Evolutionary conservation across 2,888 invertebrate species (phyloP).

Genomic region (Drosophila macrospina): DNA sequence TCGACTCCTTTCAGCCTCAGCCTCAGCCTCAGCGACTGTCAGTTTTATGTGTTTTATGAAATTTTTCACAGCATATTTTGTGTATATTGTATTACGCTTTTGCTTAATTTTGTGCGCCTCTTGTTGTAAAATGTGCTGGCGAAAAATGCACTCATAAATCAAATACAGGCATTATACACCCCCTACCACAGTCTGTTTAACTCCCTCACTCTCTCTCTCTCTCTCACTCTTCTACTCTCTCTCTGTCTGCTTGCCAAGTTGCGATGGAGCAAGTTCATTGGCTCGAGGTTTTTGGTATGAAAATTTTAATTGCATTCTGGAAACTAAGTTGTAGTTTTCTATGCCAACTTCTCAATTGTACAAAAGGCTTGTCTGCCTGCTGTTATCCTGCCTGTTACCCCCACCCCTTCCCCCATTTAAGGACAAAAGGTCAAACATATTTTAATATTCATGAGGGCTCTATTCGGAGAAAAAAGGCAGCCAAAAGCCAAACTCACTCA

Average conservation of each 20-base stretch:
- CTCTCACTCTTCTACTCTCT: neutral
- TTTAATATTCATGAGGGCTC: constrained; percentile 66
- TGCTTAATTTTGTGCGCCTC: constrained; percentile 71
- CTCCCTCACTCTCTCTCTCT: neutral
- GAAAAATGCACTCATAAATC: constrained; percentile 73
- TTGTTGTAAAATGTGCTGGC: constrained; percentile 61
- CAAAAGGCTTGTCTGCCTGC: constrained; percentile 29
- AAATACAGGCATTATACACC: constrained; percentile 67
- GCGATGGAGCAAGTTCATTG: constrained; percentile 64
- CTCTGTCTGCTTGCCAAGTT: constrained; percentile 19
- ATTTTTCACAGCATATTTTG: constrained; percentile 79
- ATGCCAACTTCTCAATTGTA: constrained; percentile 67
- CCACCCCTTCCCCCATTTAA: constrained; percentile 18
- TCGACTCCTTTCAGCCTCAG: constrained; percentile 22
- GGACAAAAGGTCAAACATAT: constrained; percentile 69
- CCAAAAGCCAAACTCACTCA: constrained; percentile 5
- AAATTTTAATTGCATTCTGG: constrained; percentile 77
- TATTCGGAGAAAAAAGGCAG: constrained; percentile 1
- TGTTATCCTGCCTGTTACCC: neutral
- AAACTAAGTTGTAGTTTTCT: constrained; percentile 66
- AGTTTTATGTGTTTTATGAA: constrained; percentile 80
- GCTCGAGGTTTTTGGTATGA: constrained; percentile 45
- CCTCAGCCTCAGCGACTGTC: constrained; percentile 54
- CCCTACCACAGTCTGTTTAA: neutral
- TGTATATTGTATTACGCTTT: constrained; percentile 71